phyloP scores from a whole-genome alignment of 2,888 invertebrate genomes.

The Drosophila subsilvestris region DNA sequence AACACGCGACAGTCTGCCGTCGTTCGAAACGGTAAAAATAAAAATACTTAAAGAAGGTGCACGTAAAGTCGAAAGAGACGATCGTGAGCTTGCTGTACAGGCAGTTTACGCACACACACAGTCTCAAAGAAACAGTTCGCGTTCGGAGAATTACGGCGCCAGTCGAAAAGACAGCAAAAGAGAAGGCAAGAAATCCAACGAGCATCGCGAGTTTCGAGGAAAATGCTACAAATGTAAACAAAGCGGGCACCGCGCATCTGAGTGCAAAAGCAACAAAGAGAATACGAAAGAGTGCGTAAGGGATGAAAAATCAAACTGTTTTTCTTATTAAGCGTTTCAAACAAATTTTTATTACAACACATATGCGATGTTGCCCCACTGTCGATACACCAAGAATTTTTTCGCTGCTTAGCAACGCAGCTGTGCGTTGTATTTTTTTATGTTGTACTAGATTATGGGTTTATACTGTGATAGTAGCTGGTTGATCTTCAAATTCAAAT shows the following conservation, averaged over 20 bases:
- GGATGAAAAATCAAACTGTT: neutral
- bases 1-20: neutral
- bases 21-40: conserved; percentile 2
- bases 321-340: neutral
- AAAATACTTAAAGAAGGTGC: conserved; percentile 3
- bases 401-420: too few species aligned
- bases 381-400: conserved; percentile 2
- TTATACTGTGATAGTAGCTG: conserved; percentile 87
- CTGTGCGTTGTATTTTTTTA: too few species aligned
- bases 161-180: neutral
- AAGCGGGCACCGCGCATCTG: too few species aligned
- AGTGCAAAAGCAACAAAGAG: too few species aligned
- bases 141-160: neutral
- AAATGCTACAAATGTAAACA: conserved; percentile 3
- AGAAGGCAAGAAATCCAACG: neutral
- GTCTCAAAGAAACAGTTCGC: neutral
- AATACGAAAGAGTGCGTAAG: too few species aligned
- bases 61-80: conserved; percentile 2
- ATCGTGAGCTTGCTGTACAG: neutral
- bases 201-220: neutral
- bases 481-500: conserved; percentile 89
- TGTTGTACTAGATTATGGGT: conserved; percentile 87
- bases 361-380: conserved; percentile 6
- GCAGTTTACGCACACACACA: conserved; percentile 4
- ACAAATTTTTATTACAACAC: conserved; percentile 2